Percentiles rank a stretch among this genome's conserved stretches.
These are phyloP conservation scores for Alosa sapidissima DNA, from an alignment of 2,797 vertebrate genomes.

Conservation along the genomic window DNA sequence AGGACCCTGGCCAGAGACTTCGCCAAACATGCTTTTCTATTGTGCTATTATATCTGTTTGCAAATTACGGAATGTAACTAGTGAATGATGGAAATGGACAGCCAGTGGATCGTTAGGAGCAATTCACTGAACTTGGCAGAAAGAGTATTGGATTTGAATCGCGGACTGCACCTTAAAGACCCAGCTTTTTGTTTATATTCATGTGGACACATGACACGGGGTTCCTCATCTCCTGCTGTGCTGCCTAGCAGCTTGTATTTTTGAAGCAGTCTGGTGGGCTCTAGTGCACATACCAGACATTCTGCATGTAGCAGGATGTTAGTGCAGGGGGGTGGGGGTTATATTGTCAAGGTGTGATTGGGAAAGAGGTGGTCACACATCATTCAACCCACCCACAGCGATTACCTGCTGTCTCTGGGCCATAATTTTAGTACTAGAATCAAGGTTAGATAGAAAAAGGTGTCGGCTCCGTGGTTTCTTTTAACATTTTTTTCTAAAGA, in stretches of 20 bases:
- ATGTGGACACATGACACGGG: background rate
- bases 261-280: background rate
- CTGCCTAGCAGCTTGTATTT: background rate
- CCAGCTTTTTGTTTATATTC: background rate
- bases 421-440: background rate
- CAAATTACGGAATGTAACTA: too few relatives aligned
- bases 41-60: too few relatives aligned
- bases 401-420: background rate
- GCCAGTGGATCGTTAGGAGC: background rate
- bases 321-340: background rate
- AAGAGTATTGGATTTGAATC: background rate
- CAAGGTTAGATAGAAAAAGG: background rate
- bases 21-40: too few relatives aligned
- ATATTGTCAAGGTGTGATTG: conserved; percentile 7
- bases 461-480: background rate
- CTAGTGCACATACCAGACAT: background rate
- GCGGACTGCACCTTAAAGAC: background rate
- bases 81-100: background rate
- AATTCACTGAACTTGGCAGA: background rate
- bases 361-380: conserved; percentile 11
- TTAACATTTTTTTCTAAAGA: background rate
- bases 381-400: conserved; percentile 11
- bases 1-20: too few relatives aligned
- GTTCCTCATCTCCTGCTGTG: background rate
- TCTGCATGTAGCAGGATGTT: background rate